Evolutionary conservation across 2,888 invertebrate species (phyloP), one percentile per base, ranked within the genome.

Genomic region (Silvanus unidentatus): DNA sequence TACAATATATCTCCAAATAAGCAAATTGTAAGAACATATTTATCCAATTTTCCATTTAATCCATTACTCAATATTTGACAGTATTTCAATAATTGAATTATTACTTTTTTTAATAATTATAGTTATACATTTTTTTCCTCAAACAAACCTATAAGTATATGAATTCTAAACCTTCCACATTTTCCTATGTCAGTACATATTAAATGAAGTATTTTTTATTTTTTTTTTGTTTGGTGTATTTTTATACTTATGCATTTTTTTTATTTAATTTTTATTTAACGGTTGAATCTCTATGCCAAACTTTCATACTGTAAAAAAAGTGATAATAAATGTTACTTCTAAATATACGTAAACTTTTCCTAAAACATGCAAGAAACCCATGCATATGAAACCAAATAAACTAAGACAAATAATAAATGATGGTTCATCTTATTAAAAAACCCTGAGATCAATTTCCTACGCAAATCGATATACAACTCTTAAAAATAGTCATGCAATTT

Each of bases 281-380:
- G 43, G 55, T 48, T 52, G 55, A 46, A 51, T 55, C 55, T 48
- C 51, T 47, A 54, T 57, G 55, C 57, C 57, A 55, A 57, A 50
- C 49, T 45, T 54, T 52, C 55, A 45, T 50, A 58, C 58, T 58
- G 58, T 11, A 58, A 58, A 55, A 58, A 32, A 32, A 32, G 22
- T 22, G 22, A 22, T 22, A 22, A 22, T 29, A 44, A 44, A 47
- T n/a, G n/a, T n/a, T n/a, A 22, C 3, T 22, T 22, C 22, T 22
- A 22, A 22, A 22, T 22, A 22, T 5, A 8, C 8, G 8, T 8
- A 3, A 8, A 22, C 8, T 22, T 22, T 22, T 22, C 9, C 12
- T 14, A 35, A 35, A 35, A 22, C 43, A 47, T 48, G 44, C 44
- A 40, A 48, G 40, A 47, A 39, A 40, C 37, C 12, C 45, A 46